Conservation (phyloP, 2,113 vertebrate species). For the Mobula hypostoma region DNA sequence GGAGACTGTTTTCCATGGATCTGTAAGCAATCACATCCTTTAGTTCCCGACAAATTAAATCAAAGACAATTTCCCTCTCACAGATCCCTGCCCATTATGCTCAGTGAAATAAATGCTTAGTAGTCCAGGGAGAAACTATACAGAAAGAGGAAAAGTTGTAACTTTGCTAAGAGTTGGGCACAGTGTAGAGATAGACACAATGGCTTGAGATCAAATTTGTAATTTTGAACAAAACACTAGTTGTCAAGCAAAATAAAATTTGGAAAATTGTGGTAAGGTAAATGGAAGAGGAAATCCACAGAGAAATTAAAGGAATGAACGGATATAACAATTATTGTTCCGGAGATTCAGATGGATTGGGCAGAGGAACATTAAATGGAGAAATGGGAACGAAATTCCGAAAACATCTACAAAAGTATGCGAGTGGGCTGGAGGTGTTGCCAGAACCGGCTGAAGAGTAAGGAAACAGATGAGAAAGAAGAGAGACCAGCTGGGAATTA, state of each 20-base stretch:
- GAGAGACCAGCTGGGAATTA: not conserved
- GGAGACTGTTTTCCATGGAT: too few relatives aligned
- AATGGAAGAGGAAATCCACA: not conserved
- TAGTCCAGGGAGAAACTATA: not conserved
- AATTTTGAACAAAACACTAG: too few relatives aligned
- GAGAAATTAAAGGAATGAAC: not conserved
- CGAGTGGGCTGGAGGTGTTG: not conserved
- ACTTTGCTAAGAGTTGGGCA: not conserved
- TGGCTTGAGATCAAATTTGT: not conserved
- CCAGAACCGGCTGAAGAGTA: not conserved
- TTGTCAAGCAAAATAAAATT: too few relatives aligned
- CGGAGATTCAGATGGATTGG: conserved; percentile 6
- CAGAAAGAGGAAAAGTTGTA: not conserved
- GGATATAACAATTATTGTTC: not conserved
- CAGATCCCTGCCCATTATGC: too few relatives aligned
- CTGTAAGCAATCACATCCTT: too few relatives aligned
- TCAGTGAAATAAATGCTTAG: not conserved
- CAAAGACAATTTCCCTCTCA: too few relatives aligned
- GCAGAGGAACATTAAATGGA: not conserved
- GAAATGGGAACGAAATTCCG: not conserved
- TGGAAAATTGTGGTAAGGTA: not conserved
- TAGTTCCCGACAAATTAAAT: too few relatives aligned
- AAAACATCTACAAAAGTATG: not conserved
- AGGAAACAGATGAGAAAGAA: not conserved
- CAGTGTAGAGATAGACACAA: not conserved